Conservation (phyloP, 2,113 vertebrate genomes). For the Pagrus major region DNA sequence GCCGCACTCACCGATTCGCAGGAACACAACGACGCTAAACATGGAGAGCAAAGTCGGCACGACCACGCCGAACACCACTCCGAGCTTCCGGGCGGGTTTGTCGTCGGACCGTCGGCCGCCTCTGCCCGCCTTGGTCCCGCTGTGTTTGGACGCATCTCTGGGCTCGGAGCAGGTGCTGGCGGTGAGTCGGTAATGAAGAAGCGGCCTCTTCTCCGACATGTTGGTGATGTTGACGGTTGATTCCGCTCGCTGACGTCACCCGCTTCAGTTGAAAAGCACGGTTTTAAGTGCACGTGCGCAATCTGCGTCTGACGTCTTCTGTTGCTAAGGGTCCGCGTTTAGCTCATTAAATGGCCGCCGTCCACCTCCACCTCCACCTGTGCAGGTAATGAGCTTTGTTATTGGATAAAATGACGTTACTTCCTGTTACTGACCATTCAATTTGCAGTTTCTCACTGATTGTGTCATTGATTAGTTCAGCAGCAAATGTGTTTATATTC, state of each 20-base stretch:
- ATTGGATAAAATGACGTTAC: constrained; percentile 15
- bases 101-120: not conserved
- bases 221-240: not conserved
- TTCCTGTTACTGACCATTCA: constrained; percentile 12
- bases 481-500: not conserved
- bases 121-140: not conserved
- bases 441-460: not conserved
- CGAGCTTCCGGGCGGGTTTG: constrained; percentile 80
- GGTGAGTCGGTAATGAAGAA: constrained; percentile 87
- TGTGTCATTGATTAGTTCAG: not conserved
- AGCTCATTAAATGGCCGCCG: not conserved
- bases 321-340: too few relatives aligned
- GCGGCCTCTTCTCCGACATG: constrained; percentile 86
- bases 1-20: constrained; percentile 89
- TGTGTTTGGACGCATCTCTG: constrained; percentile 1
- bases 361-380: not conserved
- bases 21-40: constrained; percentile 91
- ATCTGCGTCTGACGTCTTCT: too few relatives aligned
- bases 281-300: not conserved
- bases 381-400: not conserved
- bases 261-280: too few relatives aligned
- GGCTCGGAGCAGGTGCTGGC: constrained; percentile 49
- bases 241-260: not conserved
- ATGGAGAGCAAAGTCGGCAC: constrained; percentile 90
- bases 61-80: constrained; percentile 89